These are phyloP conservation scores for Margaritifera margaritifera DNA, from an alignment of 2,888 invertebrate species.

Conservation along the genomic window DNA sequence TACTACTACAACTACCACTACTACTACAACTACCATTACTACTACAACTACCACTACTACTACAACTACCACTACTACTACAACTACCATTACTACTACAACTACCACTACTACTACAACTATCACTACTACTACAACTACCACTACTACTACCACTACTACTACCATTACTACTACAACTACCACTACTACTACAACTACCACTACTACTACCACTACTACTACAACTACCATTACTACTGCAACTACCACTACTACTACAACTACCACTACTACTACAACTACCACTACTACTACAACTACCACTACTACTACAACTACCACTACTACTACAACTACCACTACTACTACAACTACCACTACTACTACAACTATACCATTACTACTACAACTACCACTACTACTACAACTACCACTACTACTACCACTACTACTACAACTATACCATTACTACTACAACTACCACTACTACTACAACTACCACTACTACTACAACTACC, in stretches of 20 bases:
- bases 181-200: constrained; percentile 17
- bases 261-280: constrained; percentile 19
- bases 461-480: constrained; percentile 14
- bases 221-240: constrained; percentile 16
- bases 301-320: no score
- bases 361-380: no score
- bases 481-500: constrained; percentile 14
- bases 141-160: constrained; percentile 17
- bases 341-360: no score
- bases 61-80: no score
- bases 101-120: constrained; percentile 2
- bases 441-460: constrained; percentile 5
- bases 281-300: constrained; percentile 16
- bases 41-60: no score
- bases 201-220: constrained; percentile 14
- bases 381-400: no score
- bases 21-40: no score
- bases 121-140: constrained; percentile 4
- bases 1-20: no score
- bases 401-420: no score
- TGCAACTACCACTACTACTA: constrained; percentile 17
- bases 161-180: constrained; percentile 9
- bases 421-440: no score
- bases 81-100: constrained; percentile 10
- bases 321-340: no score